Conservation (phyloP, 2,888 invertebrate genomes). For the Himalopsyche anomala region DNA sequence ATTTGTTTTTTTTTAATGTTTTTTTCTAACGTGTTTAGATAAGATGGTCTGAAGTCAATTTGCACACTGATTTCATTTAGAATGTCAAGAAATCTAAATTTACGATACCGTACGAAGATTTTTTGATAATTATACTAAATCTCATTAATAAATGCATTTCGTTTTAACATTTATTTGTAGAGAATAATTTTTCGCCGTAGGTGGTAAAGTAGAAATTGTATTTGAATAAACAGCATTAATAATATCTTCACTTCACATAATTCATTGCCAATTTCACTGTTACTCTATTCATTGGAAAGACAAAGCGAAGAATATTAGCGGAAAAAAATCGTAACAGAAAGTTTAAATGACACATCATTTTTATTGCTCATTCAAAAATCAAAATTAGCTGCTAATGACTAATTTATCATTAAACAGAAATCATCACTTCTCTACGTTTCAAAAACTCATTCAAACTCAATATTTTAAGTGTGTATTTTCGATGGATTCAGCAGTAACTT, state of each 20-base stretch:
- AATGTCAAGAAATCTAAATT: not conserved
- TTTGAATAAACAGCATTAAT: not conserved
- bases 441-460: too few species aligned
- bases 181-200: not conserved
- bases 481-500: too few species aligned
- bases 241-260: not conserved
- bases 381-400: too few species aligned
- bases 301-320: not conserved
- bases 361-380: not conserved
- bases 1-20: too few species aligned
- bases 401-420: not conserved
- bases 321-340: not conserved
- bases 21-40: too few species aligned
- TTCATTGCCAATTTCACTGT: not conserved
- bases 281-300: slow-evolving; percentile 1
- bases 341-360: not conserved
- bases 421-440: not conserved
- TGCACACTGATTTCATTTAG: not conserved
- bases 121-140: not conserved
- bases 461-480: too few species aligned
- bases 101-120: not conserved
- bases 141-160: slow-evolving; percentile 9
- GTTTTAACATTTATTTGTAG: not conserved
- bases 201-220: not conserved
- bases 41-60: not conserved